Evolutionary conservation across 2,888 invertebrate species (phyloP).

Genomic region (Lasius fuliginosus): DNA sequence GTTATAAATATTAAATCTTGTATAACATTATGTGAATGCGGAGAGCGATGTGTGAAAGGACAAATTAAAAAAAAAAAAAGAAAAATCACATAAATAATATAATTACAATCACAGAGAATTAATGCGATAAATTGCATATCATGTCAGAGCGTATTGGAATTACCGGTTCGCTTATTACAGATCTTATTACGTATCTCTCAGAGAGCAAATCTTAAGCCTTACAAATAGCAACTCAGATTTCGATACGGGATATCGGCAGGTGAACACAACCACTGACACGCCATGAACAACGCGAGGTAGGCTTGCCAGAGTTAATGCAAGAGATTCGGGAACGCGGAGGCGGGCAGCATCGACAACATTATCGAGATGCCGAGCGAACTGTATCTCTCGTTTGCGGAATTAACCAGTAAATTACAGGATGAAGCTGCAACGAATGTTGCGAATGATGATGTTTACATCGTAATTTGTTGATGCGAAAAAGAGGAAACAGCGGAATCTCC

Average conservation of each 20-base stretch:
- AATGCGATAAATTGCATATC: slow-evolving; percentile 2
- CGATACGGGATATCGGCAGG: slow-evolving; percentile 39
- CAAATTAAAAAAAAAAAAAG: background rate
- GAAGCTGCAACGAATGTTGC: slow-evolving; percentile 22
- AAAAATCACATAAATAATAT: background rate
- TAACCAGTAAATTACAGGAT: slow-evolving; percentile 24
- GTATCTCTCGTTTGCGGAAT: slow-evolving; percentile 27
- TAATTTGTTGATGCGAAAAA: slow-evolving; percentile 12
- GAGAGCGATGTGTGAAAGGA: background rate
- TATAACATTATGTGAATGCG: background rate
- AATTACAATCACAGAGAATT: background rate
- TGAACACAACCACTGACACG: slow-evolving; percentile 23
- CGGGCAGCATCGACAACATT: slow-evolving; percentile 25
- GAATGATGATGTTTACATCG: slow-evolving; percentile 28
- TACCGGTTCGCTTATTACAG: background rate
- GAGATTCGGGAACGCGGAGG: slow-evolving; percentile 17
- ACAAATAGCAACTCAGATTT: slow-evolving; percentile 27
- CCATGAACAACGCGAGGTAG: slow-evolving; percentile 44
- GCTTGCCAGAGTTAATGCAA: slow-evolving; percentile 31
- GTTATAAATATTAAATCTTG: background rate
- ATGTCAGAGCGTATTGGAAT: background rate
- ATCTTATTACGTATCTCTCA: background rate
- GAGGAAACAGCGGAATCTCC: slow-evolving; percentile 25
- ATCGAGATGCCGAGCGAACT: slow-evolving; percentile 36
- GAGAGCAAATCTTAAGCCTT: slow-evolving; percentile 26